A percentile compares a stretch with the other conserved stretches of the same genome.
Conservation (phyloP, 2,113 vertebrate genomes). For the Centropristis striata region DNA sequence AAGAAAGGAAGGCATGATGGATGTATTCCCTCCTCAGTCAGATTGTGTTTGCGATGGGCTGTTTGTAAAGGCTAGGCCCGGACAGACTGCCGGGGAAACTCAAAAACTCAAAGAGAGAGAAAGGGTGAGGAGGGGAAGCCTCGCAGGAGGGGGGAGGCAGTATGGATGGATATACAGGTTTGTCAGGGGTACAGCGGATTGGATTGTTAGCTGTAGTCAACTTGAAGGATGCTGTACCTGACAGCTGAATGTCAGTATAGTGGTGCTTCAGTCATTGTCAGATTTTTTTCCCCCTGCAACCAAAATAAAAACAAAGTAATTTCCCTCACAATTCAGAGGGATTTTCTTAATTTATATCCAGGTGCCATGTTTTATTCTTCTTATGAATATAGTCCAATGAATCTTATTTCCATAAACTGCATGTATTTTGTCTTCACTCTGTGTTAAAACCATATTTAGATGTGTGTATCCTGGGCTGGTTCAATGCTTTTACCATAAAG, state of each 20-base stretch:
- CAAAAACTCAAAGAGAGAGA: background rate
- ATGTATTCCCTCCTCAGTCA: slow-evolving; percentile 52
- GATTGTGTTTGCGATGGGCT: slow-evolving; percentile 41
- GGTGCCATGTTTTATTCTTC: no score
- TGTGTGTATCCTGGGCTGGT: no score
- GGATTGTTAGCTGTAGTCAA: background rate
- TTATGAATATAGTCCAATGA: no score
- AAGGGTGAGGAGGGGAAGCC: background rate
- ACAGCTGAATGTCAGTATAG: background rate
- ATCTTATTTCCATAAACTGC: no score
- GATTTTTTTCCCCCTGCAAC: no score
- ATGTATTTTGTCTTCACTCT: no score
- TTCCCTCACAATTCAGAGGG: no score
- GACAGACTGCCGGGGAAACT: slow-evolving; percentile 11
- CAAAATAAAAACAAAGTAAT: no score
- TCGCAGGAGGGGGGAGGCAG: background rate
- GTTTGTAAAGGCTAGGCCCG: slow-evolving; percentile 50
- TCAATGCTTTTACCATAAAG: no score
- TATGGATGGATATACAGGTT: background rate
- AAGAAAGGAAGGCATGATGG: slow-evolving; percentile 49
- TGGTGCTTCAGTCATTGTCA: no score
- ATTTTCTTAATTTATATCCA: no score
- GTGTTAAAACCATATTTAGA: no score
- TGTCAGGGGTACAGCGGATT: slow-evolving; percentile 20
- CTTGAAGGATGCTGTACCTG: background rate